These are phyloP conservation scores for Apodemus speciosus DNA, from an alignment of 2,113 vertebrate species.

Conservation along the genomic window DNA sequence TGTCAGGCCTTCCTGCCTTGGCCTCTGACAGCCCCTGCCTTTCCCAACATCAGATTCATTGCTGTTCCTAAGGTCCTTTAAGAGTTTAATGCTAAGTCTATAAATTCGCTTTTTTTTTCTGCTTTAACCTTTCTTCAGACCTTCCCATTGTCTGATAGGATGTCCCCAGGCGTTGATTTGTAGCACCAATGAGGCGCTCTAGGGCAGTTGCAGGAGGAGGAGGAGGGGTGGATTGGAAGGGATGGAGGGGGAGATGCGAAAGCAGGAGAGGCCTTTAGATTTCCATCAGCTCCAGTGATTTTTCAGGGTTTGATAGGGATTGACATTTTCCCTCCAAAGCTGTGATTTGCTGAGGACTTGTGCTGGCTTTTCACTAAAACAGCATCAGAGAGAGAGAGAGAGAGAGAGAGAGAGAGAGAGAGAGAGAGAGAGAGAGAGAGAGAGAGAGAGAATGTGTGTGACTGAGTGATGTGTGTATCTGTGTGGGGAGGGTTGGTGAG, in stretches of 20 bases:
- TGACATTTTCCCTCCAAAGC: slow-evolving; percentile 83
- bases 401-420: too few relatives aligned
- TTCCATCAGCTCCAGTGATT: slow-evolving; percentile 83
- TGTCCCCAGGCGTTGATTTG: slow-evolving; percentile 79
- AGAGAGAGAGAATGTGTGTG: slow-evolving; percentile 25
- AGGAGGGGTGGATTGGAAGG: slow-evolving; percentile 43
- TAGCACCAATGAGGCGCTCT: slow-evolving; percentile 34
- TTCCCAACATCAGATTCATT: slow-evolving; percentile 85
- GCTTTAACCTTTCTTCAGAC: slow-evolving; percentile 81
- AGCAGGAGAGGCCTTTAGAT: slow-evolving; percentile 79
- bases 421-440: too few relatives aligned
- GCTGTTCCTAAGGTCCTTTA: slow-evolving; percentile 87
- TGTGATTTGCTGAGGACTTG: slow-evolving; percentile 84
- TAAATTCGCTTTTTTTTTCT: slow-evolving; percentile 84
- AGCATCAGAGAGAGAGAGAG: slow-evolving; percentile 67
- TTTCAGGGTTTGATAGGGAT: slow-evolving; percentile 84
- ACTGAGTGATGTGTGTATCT: background rate
- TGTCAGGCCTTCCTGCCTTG: slow-evolving; percentile 83
- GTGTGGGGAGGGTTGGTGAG: slow-evolving; percentile 70
- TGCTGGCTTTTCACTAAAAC: slow-evolving; percentile 86
- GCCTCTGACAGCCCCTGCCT: slow-evolving; percentile 83
- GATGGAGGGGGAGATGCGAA: slow-evolving; percentile 40
- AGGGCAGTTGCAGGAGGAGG: slow-evolving; percentile 72
- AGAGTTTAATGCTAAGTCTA: slow-evolving; percentile 87
- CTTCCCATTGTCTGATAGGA: slow-evolving; percentile 76